Percentiles rank a stretch among this genome's conserved stretches.
These are phyloP conservation scores for Tenebrosternarchus preto DNA, from an alignment of 2,113 vertebrate genomes.

Conservation along the genomic window DNA sequence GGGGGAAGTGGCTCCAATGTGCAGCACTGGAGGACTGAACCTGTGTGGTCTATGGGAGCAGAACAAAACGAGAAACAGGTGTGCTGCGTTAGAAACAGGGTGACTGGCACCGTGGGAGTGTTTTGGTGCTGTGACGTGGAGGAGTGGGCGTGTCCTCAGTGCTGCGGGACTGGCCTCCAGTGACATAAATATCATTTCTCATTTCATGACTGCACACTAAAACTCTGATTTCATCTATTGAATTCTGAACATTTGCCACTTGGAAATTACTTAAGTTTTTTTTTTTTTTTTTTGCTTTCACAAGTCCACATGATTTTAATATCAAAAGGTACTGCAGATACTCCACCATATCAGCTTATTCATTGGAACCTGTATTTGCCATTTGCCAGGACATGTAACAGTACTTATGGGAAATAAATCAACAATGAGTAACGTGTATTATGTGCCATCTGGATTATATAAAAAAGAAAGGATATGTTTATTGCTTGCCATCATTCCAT, in stretches of 20 bases:
- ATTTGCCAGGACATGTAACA: neutral
- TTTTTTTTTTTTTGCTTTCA: too few relatives aligned
- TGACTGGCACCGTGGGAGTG: too few relatives aligned
- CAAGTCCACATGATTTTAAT: too few relatives aligned
- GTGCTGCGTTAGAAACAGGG: too few relatives aligned
- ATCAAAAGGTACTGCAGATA: neutral
- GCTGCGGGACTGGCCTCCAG: too few relatives aligned
- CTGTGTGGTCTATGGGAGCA: too few relatives aligned
- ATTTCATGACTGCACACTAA: neutral
- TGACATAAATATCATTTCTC: neutral
- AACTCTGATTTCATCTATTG: neutral
- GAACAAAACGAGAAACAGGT: too few relatives aligned
- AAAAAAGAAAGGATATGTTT: conserved; percentile 9
- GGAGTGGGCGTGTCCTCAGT: too few relatives aligned
- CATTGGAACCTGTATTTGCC: neutral
- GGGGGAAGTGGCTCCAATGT: too few relatives aligned
- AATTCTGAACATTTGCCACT: neutral
- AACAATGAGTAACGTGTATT: conserved; percentile 15
- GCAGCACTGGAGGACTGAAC: too few relatives aligned
- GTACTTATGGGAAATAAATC: conserved; percentile 27
- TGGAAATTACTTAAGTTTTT: too few relatives aligned
- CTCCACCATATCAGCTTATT: neutral
- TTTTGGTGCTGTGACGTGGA: too few relatives aligned
- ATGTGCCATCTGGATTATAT: conserved; percentile 2
- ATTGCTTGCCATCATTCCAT: conserved; percentile 47